phyloP scores from a whole-genome alignment of 2,797 vertebrate species.

The Mormyrus hasselquistii region DNA sequence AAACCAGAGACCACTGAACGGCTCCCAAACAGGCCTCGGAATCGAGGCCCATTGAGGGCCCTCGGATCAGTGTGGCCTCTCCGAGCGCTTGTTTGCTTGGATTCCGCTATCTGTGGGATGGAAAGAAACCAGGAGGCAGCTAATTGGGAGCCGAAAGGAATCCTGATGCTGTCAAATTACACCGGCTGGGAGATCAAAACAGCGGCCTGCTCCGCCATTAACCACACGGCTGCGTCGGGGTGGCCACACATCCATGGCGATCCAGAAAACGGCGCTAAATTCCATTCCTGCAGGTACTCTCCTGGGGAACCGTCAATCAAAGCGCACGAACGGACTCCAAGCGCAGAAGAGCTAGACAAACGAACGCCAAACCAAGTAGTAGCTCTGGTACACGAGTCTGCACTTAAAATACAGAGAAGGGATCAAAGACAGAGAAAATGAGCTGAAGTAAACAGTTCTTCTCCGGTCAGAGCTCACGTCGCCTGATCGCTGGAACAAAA shows the following conservation, averaged over 20 bases:
- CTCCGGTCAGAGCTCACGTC: background rate
- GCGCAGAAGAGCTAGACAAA: background rate
- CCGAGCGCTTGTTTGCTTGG: slow-evolving; percentile 32
- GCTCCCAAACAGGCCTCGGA: background rate
- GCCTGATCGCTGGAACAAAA: background rate
- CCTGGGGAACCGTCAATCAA: background rate
- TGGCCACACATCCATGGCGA: background rate
- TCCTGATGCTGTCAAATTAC: background rate
- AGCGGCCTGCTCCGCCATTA: background rate
- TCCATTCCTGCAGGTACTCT: background rate
- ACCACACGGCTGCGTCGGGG: background rate
- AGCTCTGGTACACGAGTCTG: background rate
- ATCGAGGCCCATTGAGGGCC: background rate
- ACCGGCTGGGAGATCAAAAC: background rate
- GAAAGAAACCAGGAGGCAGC: slow-evolving; percentile 4
- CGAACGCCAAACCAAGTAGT: slow-evolving; percentile 6
- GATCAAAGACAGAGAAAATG: background rate
- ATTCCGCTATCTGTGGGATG: slow-evolving; percentile 18
- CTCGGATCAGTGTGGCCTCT: slow-evolving; percentile 11
- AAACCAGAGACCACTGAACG: background rate
- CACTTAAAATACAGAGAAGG: background rate
- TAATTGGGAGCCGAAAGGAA: slow-evolving; percentile 8
- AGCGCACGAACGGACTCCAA: background rate
- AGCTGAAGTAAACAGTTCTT: background rate
- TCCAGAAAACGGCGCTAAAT: background rate